A percentile compares a stretch with the other conserved stretches of the same genome.
These are phyloP conservation scores for Microtus ochrogaster DNA, from an alignment of 2,113 vertebrate genomes.

Conservation along the genomic window DNA sequence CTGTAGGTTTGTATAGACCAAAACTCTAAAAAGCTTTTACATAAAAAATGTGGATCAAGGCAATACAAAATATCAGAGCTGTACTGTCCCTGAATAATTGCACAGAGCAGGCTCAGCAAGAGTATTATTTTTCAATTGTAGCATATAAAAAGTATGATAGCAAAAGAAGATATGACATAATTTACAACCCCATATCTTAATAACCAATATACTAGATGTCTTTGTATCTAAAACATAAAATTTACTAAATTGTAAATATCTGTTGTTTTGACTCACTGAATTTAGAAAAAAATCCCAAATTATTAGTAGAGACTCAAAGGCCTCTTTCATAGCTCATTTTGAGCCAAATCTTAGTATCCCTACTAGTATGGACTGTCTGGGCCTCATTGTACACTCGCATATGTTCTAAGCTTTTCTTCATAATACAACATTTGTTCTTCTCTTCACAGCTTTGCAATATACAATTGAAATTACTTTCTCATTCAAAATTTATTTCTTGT, in stretches of 20 bases:
- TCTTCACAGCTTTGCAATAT: neutral
- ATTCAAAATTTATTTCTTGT: neutral
- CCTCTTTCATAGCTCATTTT: neutral
- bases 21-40: neutral
- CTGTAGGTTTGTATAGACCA: neutral
- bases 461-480: neutral
- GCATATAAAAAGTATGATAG: neutral
- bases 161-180: neutral
- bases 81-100: neutral
- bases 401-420: neutral
- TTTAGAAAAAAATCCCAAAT: constrained; percentile 2
- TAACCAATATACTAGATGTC: neutral
- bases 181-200: neutral
- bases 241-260: neutral
- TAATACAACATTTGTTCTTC: neutral
- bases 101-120: neutral
- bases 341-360: neutral
- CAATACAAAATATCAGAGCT: neutral
- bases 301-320: neutral
- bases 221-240: neutral
- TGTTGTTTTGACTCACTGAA: neutral
- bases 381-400: neutral
- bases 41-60: neutral
- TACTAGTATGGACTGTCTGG: neutral
- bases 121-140: neutral